A percentile compares a stretch with the other conserved stretches of the same genome.
These are phyloP conservation scores for Plebejus anna DNA, from an alignment of 2,888 invertebrate species.

Conservation along the genomic window DNA sequence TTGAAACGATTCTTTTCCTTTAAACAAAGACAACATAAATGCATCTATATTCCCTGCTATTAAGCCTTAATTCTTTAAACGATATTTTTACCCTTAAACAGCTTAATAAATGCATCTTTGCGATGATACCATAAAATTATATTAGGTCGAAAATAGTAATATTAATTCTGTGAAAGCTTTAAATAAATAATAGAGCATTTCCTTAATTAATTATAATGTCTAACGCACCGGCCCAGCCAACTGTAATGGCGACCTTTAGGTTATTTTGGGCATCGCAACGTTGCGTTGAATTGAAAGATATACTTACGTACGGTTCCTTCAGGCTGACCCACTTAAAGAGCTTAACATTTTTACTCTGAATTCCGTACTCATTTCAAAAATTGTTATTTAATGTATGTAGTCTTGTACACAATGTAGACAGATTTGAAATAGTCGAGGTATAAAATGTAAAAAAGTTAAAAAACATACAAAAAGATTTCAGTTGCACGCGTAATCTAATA, in stretches of 20 bases:
- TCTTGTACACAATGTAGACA: constrained; percentile 1
- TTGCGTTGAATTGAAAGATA: constrained; percentile 49
- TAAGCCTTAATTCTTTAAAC: neutral
- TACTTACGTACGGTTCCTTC: constrained; percentile 52
- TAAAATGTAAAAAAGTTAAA: too few relatives aligned
- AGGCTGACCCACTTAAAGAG: constrained; percentile 60
- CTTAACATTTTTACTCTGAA: constrained; percentile 32
- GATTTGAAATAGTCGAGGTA: neutral
- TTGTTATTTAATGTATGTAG: constrained; percentile 11
- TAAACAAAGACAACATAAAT: neutral
- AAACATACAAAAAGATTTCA: too few relatives aligned
- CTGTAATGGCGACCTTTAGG: constrained; percentile 67
- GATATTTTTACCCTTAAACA: neutral
- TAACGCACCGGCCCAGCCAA: constrained; percentile 60
- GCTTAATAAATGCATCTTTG: neutral
- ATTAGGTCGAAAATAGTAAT: neutral
- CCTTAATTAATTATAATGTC: constrained; percentile 64
- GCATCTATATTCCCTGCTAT: neutral
- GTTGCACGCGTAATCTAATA: too few relatives aligned
- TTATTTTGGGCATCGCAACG: constrained; percentile 64
- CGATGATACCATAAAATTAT: neutral
- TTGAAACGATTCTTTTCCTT: neutral
- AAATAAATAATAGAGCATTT: constrained; percentile 54
- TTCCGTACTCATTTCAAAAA: constrained; percentile 25
- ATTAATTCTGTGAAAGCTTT: neutral